Percentiles rank a stretch among this genome's conserved stretches.
Conservation (phyloP, 1,140 invertebrate species). For the honey bee (Apis mellifera) region Amel_HAv3.1 CM009937.2:1058001-1058500, state of each 20-base stretch:
- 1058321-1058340: slow-evolving; percentile 19
- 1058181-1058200: slow-evolving; percentile 6
- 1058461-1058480: not conserved
- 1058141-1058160: not conserved
- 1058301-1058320: not conserved
- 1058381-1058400: not conserved
- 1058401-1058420: slow-evolving; percentile 3
- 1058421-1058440: slow-evolving; percentile 15
- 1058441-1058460: not conserved
- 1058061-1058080: too few relatives aligned
- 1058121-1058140: not conserved
- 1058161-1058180: not conserved
- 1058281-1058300: slow-evolving; percentile 26
- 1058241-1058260: slow-evolving; percentile 11
- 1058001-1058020: too few relatives aligned
- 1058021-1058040: too few relatives aligned
- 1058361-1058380: not conserved
- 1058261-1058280: slow-evolving; percentile 18
- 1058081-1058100: too few relatives aligned
- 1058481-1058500: not conserved
- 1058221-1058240: slow-evolving; percentile 22
- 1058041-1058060: too few relatives aligned
- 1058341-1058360: slow-evolving; percentile 16
- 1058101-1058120: too few relatives aligned
- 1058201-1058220: slow-evolving; percentile 24